phyloP scores from a whole-genome alignment of 2,113 vertebrate species.

The Macrotus californicus region DNA sequence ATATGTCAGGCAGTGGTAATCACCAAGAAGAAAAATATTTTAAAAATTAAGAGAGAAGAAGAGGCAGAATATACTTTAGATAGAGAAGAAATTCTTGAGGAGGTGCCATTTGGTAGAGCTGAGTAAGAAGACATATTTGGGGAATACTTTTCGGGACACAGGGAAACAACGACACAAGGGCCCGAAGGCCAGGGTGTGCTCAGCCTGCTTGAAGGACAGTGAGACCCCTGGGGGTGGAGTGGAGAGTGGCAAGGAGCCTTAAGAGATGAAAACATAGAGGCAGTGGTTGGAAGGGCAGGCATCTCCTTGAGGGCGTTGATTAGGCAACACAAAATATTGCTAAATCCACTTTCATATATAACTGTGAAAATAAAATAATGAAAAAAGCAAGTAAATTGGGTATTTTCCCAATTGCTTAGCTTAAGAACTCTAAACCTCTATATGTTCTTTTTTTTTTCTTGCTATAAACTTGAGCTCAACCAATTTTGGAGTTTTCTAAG shows the following conservation, averaged over 20 bases:
- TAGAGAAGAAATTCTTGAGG: neutral
- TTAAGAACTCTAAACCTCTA: neutral
- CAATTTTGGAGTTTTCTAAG: neutral
- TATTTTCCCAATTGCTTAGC: neutral
- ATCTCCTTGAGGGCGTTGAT: neutral
- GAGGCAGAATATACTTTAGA: neutral
- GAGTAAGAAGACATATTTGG: neutral
- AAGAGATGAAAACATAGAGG: neutral
- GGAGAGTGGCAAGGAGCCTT: neutral
- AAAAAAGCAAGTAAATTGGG: neutral
- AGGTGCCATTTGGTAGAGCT: neutral
- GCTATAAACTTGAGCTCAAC: neutral
- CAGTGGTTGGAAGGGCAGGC: neutral
- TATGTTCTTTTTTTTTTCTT: neutral
- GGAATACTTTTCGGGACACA: neutral
- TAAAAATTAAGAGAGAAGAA: neutral
- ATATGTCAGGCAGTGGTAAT: neutral
- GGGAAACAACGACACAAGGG: too few species aligned
- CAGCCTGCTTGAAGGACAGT: neutral
- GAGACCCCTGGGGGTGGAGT: neutral
- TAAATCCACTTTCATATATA: neutral
- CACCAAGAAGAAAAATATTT: neutral
- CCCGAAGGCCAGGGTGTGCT: neutral
- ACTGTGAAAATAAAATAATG: neutral
- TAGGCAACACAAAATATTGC: neutral